Evolutionary conservation across 2,113 vertebrate genomes (phyloP).

Genomic region (Centropus unirufus): DNA sequence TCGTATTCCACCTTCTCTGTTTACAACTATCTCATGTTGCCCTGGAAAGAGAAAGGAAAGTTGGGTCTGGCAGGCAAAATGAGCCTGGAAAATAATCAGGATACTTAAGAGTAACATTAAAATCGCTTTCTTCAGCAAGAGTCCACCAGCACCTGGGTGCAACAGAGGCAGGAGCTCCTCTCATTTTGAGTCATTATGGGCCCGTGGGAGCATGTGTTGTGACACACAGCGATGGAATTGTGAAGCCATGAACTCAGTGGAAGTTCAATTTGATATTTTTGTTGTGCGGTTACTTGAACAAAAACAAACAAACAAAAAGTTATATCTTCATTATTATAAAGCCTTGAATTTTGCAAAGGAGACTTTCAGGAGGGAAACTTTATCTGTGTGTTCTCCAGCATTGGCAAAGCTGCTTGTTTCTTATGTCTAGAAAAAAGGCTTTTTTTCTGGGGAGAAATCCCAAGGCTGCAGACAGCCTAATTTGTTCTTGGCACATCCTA

Average conservation of each 20-base stretch:
- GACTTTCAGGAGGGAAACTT: neutral
- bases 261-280: neutral
- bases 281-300: neutral
- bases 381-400: conserved; percentile 18
- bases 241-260: neutral
- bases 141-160: neutral
- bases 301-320: neutral
- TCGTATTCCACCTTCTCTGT: neutral
- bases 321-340: neutral
- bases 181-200: neutral
- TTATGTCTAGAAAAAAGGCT: neutral
- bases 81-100: conserved; percentile 14
- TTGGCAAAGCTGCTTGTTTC: conserved; percentile 31
- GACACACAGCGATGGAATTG: neutral
- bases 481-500: conserved; percentile 70
- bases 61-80: neutral
- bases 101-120: neutral
- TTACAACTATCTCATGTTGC: neutral
- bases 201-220: neutral
- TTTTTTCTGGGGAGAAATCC: conserved; percentile 10
- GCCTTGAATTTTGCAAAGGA: neutral
- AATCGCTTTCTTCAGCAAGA: neutral
- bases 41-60: neutral
- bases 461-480: conserved; percentile 62
- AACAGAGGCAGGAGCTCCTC: neutral